Conservation (phyloP, 2,888 invertebrate species). For the Xestia ashworthii region DNA sequence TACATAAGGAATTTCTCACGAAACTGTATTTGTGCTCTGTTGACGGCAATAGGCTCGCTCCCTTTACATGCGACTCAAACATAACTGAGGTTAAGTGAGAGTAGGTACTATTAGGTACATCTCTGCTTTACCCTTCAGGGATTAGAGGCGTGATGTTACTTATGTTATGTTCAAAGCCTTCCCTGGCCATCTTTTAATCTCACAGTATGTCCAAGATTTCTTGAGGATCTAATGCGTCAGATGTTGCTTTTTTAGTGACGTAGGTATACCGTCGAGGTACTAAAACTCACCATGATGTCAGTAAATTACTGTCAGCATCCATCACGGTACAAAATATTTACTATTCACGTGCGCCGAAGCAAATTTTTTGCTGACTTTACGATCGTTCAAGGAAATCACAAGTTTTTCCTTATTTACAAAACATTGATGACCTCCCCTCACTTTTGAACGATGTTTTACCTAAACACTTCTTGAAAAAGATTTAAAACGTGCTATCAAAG, state of each 20-base stretch:
- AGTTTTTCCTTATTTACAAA: constrained; percentile 70
- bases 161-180: not conserved
- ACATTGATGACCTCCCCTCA: constrained; percentile 55
- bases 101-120: no score
- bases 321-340: constrained; percentile 41
- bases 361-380: constrained; percentile 52
- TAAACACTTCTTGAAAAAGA: constrained; percentile 41
- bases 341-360: constrained; percentile 5
- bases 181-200: not conserved
- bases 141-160: no score
- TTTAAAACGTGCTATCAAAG: constrained; percentile 25
- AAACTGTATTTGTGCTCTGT: no score
- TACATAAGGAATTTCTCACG: no score
- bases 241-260: not conserved
- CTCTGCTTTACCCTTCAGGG: no score
- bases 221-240: not conserved
- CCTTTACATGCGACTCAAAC: no score
- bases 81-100: no score
- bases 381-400: constrained; percentile 59
- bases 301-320: constrained; percentile 16
- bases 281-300: constrained; percentile 1
- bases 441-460: constrained; percentile 28
- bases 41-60: no score
- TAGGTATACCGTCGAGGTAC: not conserved
- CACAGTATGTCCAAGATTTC: not conserved